phyloP scores from a whole-genome alignment of 2,113 vertebrate species.

The Alectura lathami region DNA sequence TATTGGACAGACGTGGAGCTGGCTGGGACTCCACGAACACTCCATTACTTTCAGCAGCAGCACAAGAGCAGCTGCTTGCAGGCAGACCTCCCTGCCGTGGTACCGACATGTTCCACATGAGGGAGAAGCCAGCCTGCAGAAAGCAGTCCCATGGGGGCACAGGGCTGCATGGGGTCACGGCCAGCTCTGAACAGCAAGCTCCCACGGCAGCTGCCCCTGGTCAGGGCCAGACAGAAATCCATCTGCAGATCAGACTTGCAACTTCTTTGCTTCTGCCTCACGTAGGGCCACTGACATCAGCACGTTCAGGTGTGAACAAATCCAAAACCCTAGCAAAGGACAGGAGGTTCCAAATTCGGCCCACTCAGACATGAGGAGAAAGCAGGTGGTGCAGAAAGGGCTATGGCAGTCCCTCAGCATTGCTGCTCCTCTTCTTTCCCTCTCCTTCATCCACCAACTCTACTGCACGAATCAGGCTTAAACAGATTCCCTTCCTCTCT shows the following conservation, averaged over 20 bases:
- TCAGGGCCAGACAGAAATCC: not conserved
- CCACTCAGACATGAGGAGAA: not conserved
- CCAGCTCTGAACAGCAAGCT: not conserved
- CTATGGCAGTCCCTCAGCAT: not conserved
- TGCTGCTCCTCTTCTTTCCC: not conserved
- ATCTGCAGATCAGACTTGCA: not conserved
- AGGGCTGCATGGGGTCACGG: fast-evolving
- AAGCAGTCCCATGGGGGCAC: fast-evolving
- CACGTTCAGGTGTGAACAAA: fast-evolving
- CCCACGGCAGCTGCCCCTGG: fast-evolving
- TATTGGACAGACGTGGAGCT: not conserved
- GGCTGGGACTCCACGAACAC: not conserved
- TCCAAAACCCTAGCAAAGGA: not conserved
- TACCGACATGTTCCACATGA: not conserved
- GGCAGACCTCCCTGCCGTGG: not conserved
- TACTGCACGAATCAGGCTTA: not conserved
- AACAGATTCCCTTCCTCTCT: not conserved
- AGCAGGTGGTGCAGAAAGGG: not conserved
- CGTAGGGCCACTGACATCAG: fast-evolving
- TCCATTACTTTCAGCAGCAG: fast-evolving
- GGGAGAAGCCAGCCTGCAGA: not conserved
- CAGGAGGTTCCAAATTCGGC: not conserved
- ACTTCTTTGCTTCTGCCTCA: not conserved
- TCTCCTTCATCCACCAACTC: not conserved
- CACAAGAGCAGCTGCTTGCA: not conserved